Evolutionary conservation across 2,888 invertebrate species (phyloP).

Genomic region (Amphipoea lucens): DNA sequence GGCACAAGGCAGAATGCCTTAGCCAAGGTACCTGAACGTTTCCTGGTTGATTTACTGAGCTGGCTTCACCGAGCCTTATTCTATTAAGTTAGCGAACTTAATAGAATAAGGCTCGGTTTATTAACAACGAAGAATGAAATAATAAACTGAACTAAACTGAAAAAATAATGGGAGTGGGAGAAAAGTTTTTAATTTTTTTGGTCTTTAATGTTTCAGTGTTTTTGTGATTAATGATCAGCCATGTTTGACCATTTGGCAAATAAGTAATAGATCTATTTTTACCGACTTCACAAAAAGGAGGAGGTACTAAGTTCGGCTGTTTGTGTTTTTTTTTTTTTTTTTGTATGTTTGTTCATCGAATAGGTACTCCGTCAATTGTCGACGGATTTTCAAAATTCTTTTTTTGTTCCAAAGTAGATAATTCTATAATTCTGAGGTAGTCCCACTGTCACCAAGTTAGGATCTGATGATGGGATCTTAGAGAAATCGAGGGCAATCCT

Average conservation of each 20-base stretch:
- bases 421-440: no score
- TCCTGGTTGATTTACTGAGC: conserved; percentile 26
- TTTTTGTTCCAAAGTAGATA: no score
- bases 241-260: neutral
- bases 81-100: conserved; percentile 12
- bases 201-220: neutral
- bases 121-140: neutral
- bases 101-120: neutral
- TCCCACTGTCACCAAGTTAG: no score
- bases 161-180: neutral
- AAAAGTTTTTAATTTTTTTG: neutral
- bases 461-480: no score
- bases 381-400: no score
- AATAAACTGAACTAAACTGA: neutral
- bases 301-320: no score
- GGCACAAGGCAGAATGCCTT: conserved; percentile 9
- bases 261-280: neutral
- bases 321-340: no score
- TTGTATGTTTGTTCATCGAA: no score
- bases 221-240: neutral
- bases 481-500: no score
- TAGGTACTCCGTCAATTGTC: no score
- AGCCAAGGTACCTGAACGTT: conserved; percentile 5
- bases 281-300: no score
- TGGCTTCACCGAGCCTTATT: conserved; percentile 7